These are phyloP conservation scores for Drosophila sucinea DNA, from an alignment of 1,140 invertebrate species.

Conservation along the genomic window DNA sequence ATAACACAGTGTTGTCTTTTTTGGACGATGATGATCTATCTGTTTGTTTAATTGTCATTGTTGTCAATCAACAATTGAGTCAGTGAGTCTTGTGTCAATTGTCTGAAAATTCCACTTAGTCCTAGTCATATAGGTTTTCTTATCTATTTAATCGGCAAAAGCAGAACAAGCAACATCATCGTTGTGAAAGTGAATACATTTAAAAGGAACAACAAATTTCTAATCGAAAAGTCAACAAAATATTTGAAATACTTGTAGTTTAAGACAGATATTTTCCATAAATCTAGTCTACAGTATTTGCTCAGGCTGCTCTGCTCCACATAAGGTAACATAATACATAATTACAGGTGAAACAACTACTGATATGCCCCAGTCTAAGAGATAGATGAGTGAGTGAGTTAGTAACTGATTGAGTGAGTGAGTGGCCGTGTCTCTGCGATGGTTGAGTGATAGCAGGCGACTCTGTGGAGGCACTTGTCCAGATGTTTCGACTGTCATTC, in stretches of 20 bases:
- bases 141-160: conserved; percentile 49
- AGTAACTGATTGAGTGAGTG: conserved; percentile 10
- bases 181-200: conserved; percentile 31
- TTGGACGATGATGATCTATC: background rate
- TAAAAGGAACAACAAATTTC: conserved; percentile 6
- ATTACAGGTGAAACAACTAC: conserved; percentile 34
- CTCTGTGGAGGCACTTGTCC: conserved; percentile 11
- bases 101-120: conserved; percentile 19
- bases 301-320: conserved; percentile 45
- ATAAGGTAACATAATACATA: conserved; percentile 41
- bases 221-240: conserved; percentile 52
- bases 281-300: conserved; percentile 49
- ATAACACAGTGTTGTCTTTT: background rate
- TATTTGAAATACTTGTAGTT: conserved; percentile 54
- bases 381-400: conserved; percentile 13
- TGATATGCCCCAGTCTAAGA: background rate
- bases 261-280: conserved; percentile 16
- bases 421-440: background rate
- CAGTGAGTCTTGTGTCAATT: conserved; percentile 45
- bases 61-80: background rate
- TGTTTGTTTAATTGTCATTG: background rate
- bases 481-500: conserved; percentile 13
- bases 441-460: conserved; percentile 18
- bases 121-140: conserved; percentile 32
- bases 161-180: conserved; percentile 46